phyloP scores from a whole-genome alignment of 2,113 vertebrate species.

The Helogale parvula region DNA sequence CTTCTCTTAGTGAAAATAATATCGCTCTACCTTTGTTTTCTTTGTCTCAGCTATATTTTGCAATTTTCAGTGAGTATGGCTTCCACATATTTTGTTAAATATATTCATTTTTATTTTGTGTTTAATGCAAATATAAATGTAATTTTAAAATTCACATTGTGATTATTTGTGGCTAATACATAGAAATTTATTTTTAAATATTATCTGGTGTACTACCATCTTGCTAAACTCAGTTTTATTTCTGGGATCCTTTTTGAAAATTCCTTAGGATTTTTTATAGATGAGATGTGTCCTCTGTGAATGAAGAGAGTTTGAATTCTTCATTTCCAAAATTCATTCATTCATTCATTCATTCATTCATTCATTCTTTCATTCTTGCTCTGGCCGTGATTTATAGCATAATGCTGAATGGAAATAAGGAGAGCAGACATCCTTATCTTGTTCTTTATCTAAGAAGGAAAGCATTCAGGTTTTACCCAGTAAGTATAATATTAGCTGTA shows the following conservation, averaged over 20 bases:
- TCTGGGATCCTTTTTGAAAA: neutral
- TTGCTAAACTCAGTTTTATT: neutral
- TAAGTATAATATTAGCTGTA: neutral
- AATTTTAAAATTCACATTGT: neutral
- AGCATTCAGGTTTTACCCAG: neutral
- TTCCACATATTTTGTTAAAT: neutral
- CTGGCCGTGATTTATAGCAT: neutral
- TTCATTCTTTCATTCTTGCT: fast-evolving
- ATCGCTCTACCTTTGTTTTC: neutral
- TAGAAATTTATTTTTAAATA: neutral
- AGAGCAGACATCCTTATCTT: neutral
- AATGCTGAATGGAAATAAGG: neutral
- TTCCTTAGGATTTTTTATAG: neutral
- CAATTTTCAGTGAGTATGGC: neutral
- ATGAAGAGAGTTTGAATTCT: neutral
- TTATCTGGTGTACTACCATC: neutral
- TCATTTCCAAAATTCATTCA: neutral
- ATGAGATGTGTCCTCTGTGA: neutral
- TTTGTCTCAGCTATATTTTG: neutral
- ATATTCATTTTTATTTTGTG: neutral
- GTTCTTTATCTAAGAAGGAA: neutral
- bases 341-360: neutral
- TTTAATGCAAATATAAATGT: neutral
- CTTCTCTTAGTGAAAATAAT: neutral
- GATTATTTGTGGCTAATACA: neutral